These are phyloP conservation scores for Pseudomyrmex cubaensis DNA, from an alignment of 1,140 invertebrate genomes.

Conservation along the genomic window DNA sequence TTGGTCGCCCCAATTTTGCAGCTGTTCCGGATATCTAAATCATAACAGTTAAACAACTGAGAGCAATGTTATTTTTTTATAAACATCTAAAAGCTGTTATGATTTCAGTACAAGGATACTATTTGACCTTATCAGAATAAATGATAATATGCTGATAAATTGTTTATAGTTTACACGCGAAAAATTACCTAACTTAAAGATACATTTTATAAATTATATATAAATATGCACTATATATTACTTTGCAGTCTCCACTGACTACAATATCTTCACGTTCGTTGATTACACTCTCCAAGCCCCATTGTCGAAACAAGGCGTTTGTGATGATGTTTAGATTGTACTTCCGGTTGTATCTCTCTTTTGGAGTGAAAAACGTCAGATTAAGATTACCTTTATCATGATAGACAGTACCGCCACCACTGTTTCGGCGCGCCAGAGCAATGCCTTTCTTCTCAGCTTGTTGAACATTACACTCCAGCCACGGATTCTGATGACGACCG, in stretches of 20 bases:
- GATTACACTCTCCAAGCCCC: slow-evolving; percentile 90
- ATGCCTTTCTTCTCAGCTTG: slow-evolving; percentile 88
- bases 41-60: slow-evolving; percentile 43
- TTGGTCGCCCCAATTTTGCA: slow-evolving; percentile 93
- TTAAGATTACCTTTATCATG: slow-evolving; percentile 98
- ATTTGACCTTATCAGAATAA: no score
- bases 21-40: slow-evolving; percentile 95
- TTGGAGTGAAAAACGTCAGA: slow-evolving; percentile 94
- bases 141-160: neutral
- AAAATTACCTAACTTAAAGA: neutral
- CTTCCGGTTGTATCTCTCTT: slow-evolving; percentile 91
- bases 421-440: slow-evolving; percentile 93
- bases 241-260: slow-evolving; percentile 92
- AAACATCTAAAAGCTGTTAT: no score
- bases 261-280: slow-evolving; percentile 94
- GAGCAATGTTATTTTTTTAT: neutral
- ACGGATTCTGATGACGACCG: slow-evolving; percentile 98
- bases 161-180: neutral
- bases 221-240: slow-evolving; percentile 79
- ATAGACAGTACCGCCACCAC: slow-evolving; percentile 98
- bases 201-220: slow-evolving; percentile 48
- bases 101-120: neutral
- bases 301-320: slow-evolving; percentile 91
- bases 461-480: slow-evolving; percentile 94
- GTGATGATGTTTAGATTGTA: slow-evolving; percentile 95